Conservation (phyloP, 2,113 vertebrate genomes). For the Columba janthina region DNA sequence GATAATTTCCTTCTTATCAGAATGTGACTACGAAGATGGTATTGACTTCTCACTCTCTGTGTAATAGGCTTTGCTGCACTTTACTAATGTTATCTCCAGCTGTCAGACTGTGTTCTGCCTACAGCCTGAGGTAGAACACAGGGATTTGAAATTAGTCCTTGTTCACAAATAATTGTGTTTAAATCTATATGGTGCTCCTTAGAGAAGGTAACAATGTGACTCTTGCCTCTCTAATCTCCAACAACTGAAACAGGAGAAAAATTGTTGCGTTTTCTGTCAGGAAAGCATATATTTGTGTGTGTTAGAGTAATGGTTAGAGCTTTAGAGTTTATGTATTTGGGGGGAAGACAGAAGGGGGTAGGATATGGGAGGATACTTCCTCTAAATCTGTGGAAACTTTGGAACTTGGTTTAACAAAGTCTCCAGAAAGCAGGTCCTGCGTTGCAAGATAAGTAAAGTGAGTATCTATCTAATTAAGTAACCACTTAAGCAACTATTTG, state of each 20-base stretch:
- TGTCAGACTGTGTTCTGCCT: background rate
- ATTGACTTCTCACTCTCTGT: background rate
- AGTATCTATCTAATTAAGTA: background rate
- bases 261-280: background rate
- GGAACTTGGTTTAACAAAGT: background rate
- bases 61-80: background rate
- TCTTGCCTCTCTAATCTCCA: background rate
- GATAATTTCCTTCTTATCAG: background rate
- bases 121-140: background rate
- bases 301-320: background rate
- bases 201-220: background rate
- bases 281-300: background rate
- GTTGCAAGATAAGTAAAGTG: background rate
- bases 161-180: background rate
- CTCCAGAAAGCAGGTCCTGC: background rate
- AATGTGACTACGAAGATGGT: background rate
- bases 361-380: background rate
- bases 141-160: background rate
- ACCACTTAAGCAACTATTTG: background rate
- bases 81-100: background rate
- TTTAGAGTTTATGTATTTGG: background rate
- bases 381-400: background rate
- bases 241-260: background rate
- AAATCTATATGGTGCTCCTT: background rate
- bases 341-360: background rate